phyloP scores from a whole-genome alignment of 2,888 invertebrate genomes.

The Achlya flavicornis region DNA sequence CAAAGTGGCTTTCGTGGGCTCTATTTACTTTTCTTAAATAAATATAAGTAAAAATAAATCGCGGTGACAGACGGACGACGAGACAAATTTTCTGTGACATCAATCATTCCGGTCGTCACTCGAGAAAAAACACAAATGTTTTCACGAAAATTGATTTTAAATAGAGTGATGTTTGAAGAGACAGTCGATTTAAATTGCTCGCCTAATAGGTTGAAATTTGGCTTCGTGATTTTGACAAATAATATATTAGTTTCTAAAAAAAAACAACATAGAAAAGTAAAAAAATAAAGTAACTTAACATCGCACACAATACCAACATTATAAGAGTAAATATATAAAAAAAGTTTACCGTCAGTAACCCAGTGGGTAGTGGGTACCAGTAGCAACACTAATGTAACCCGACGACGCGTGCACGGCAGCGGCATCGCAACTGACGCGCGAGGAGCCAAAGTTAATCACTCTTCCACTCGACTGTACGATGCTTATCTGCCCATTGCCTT shows the following conservation, averaged over 20 bases:
- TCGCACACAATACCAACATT: neutral
- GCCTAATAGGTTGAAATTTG: too few relatives aligned
- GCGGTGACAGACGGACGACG: conserved; percentile 8
- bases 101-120: conserved; percentile 3
- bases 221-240: neutral
- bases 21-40: conserved; percentile 25
- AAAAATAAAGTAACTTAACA: neutral
- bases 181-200: neutral
- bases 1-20: conserved; percentile 29
- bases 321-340: neutral
- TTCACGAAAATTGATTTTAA: neutral
- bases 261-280: too few relatives aligned
- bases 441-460: conserved; percentile 60
- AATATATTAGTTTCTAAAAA: neutral
- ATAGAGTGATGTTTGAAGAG: conserved; percentile 7
- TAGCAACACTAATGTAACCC: conserved; percentile 52
- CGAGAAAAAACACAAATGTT: neutral
- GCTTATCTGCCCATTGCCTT: conserved; percentile 61
- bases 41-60: conserved; percentile 17
- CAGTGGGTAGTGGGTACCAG: conserved; percentile 25
- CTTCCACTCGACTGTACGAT: conserved; percentile 70
- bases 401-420: conserved; percentile 46
- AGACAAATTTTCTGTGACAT: conserved; percentile 2
- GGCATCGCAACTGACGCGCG: conserved; percentile 33
- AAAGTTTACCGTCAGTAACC: conserved; percentile 14